Conservation (phyloP, 2,888 invertebrate genomes). For the Hemaris fuciformis region DNA sequence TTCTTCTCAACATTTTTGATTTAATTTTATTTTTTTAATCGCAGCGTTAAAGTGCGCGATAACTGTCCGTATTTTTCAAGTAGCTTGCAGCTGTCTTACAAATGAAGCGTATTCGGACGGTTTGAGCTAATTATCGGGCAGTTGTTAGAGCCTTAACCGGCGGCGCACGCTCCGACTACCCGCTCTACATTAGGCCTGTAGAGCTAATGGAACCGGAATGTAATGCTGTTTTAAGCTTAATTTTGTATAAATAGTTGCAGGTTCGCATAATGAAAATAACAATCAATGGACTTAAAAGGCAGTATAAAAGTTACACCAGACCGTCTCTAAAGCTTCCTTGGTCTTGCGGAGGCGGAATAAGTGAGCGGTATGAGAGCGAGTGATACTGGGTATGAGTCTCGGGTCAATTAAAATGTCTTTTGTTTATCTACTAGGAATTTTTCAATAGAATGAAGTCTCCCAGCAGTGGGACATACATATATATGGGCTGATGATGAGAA, state of each 20-base stretch:
- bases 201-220: neutral
- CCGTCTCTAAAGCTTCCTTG: too few species aligned
- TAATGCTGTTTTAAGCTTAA: neutral
- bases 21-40: neutral
- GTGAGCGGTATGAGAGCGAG: too few species aligned
- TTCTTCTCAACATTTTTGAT: neutral
- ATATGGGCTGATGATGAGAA: too few species aligned
- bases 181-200: neutral
- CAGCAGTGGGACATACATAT: too few species aligned
- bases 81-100: neutral
- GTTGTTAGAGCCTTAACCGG: slow-evolving; percentile 13
- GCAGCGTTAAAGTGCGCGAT: neutral
- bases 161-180: neutral
- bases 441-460: neutral
- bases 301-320: too few species aligned
- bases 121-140: slow-evolving; percentile 11
- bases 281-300: neutral
- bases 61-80: neutral
- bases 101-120: slow-evolving; percentile 10
- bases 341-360: too few species aligned
- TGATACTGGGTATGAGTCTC: neutral
- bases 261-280: neutral
- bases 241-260: neutral
- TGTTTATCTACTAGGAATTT: neutral
- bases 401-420: neutral